Conservation (phyloP, 1,140 invertebrate species). For the Drosophila watanabei region DNA sequence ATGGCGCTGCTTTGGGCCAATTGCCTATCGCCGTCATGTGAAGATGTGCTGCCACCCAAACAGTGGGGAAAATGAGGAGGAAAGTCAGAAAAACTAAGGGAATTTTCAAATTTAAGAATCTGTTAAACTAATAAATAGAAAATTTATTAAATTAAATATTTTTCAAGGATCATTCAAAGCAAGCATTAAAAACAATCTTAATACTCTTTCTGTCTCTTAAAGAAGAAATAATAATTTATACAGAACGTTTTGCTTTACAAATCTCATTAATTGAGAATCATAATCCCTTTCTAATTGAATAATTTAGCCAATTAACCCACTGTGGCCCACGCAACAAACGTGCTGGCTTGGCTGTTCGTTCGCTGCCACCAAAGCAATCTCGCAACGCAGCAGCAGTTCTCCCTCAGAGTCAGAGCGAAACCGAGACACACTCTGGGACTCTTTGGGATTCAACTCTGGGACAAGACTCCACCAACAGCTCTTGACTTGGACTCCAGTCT, state of each 20-base stretch:
- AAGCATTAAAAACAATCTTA: not conserved
- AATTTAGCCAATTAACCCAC: constrained; percentile 18
- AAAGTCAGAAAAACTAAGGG: not conserved
- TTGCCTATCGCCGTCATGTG: constrained; percentile 70
- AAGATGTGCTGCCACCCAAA: constrained; percentile 51
- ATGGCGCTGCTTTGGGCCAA: constrained; percentile 70
- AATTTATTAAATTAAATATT: too few relatives aligned
- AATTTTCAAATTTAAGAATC: not conserved
- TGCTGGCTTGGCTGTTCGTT: constrained; percentile 1
- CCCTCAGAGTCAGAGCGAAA: constrained; percentile 30
- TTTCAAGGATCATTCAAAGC: fast-evolving
- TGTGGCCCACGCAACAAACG: constrained; percentile 39
- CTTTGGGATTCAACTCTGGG: constrained; percentile 18
- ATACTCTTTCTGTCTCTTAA: not conserved
- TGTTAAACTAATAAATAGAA: not conserved
- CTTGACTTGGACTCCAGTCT: constrained; percentile 7
- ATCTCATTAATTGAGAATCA: not conserved
- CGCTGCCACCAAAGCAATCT: constrained; percentile 39
- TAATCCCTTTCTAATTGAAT: constrained; percentile 7
- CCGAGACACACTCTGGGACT: constrained; percentile 12
- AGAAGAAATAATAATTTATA: not conserved
- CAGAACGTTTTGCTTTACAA: not conserved
- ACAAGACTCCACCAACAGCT: constrained; percentile 20
- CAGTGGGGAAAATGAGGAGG: constrained; percentile 22
- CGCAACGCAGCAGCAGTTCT: constrained; percentile 44